Percentiles rank a stretch among this genome's conserved stretches.
These are phyloP conservation scores for Sebastes matsubarae DNA, from an alignment of 2,797 vertebrate species.

Conservation along the genomic window DNA sequence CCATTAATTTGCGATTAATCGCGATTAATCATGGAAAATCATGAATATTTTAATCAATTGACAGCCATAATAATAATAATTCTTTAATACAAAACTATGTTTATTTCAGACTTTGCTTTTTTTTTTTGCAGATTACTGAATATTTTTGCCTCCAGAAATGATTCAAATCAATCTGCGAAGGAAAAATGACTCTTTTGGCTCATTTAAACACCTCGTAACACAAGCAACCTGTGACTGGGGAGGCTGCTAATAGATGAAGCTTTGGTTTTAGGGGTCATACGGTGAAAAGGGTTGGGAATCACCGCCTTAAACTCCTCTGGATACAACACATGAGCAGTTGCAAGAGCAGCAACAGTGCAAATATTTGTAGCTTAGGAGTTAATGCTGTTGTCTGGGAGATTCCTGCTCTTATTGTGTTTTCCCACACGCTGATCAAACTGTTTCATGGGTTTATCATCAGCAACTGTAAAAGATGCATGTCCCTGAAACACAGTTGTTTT, in stretches of 20 bases:
- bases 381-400: constrained; percentile 6
- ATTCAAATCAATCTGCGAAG: not conserved
- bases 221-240: not conserved
- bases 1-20: too few species aligned
- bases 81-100: not conserved
- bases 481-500: not conserved
- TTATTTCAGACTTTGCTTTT: not conserved
- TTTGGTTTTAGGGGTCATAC: constrained; percentile 3
- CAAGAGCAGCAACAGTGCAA: not conserved
- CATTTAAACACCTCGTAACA: not conserved
- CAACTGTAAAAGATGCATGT: not conserved
- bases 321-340: not conserved
- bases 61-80: too few species aligned
- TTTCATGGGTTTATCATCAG: not conserved
- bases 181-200: not conserved
- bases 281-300: not conserved
- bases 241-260: not conserved
- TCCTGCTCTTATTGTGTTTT: not conserved
- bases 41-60: too few species aligned
- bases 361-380: constrained; percentile 5
- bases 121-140: not conserved
- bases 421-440: constrained; percentile 12
- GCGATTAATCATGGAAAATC: too few species aligned
- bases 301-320: not conserved
- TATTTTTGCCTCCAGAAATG: not conserved